Conservation (phyloP, 2,797 vertebrate species). For the Percopsis omiscomaycus region DNA sequence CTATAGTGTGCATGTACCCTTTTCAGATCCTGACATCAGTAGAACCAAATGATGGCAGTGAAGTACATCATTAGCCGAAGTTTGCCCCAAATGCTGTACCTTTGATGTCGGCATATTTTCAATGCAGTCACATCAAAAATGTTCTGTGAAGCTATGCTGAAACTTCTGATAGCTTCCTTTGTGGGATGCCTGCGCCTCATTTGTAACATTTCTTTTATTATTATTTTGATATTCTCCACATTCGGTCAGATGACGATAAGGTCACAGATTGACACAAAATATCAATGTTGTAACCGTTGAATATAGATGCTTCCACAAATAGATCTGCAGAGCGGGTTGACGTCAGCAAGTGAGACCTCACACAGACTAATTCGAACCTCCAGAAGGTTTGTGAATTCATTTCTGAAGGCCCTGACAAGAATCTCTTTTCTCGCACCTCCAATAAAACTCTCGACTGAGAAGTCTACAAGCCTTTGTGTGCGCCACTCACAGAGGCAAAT, state of each 20-base stretch:
- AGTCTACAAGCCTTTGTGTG: slow-evolving; percentile 67
- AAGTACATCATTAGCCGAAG: slow-evolving; percentile 46
- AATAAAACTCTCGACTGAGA: slow-evolving; percentile 51
- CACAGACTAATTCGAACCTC: slow-evolving; percentile 57
- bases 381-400: slow-evolving; percentile 52
- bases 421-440: slow-evolving; percentile 60
- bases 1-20: slow-evolving; percentile 5
- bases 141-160: slow-evolving; percentile 59
- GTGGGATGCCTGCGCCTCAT: slow-evolving; percentile 58
- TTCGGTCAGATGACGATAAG: slow-evolving; percentile 46
- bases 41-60: slow-evolving; percentile 11
- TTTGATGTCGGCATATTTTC: slow-evolving; percentile 66
- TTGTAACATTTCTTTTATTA: slow-evolving; percentile 58
- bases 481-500: slow-evolving; percentile 63
- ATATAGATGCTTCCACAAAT: slow-evolving; percentile 56
- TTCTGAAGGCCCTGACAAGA: slow-evolving; percentile 66
- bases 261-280: slow-evolving; percentile 53
- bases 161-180: slow-evolving; percentile 56
- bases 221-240: slow-evolving; percentile 38
- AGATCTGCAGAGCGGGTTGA: slow-evolving; percentile 41
- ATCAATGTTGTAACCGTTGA: slow-evolving; percentile 34
- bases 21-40: not conserved
- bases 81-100: slow-evolving; percentile 48
- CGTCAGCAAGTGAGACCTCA: slow-evolving; percentile 47
- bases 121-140: slow-evolving; percentile 70